A percentile compares a stretch with the other conserved stretches of the same genome.
Evolutionary conservation across 2,797 vertebrate species (phyloP).

Genomic region (Crypturellus tataupa): DNA sequence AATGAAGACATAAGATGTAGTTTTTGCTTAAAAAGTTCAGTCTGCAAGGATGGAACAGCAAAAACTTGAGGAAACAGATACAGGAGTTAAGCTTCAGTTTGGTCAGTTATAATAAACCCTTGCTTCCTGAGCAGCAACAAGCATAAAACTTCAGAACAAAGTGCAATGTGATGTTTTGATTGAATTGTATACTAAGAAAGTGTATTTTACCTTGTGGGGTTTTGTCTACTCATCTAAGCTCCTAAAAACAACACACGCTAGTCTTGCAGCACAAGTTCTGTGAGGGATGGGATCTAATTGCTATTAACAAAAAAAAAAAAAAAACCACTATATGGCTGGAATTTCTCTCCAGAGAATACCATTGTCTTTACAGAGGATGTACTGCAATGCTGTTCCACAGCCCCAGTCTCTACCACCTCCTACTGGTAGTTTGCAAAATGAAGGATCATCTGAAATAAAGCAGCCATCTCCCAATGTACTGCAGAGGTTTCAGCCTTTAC

Average conservation of each 20-base stretch:
- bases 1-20: background rate
- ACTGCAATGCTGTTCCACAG: conserved; percentile 23
- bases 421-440: background rate
- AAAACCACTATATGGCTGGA: conserved; percentile 30
- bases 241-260: background rate
- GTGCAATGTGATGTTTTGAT: background rate
- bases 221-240: background rate
- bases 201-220: background rate
- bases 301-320: background rate
- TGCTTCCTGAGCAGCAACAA: background rate
- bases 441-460: conserved; percentile 1
- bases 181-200: background rate
- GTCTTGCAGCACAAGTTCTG: background rate
- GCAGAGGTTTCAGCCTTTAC: conserved; percentile 10
- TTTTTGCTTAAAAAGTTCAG: background rate
- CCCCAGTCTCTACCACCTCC: conserved; percentile 33
- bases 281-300: background rate
- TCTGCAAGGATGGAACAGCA: background rate
- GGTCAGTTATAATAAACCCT: background rate
- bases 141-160: background rate
- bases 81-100: background rate
- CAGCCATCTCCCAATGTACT: background rate
- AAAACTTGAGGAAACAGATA: background rate
- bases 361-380: conserved; percentile 16
- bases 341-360: conserved; percentile 66